Conservation (phyloP, 2,797 vertebrate species). For the Melanotaenia trifasciata region DNA sequence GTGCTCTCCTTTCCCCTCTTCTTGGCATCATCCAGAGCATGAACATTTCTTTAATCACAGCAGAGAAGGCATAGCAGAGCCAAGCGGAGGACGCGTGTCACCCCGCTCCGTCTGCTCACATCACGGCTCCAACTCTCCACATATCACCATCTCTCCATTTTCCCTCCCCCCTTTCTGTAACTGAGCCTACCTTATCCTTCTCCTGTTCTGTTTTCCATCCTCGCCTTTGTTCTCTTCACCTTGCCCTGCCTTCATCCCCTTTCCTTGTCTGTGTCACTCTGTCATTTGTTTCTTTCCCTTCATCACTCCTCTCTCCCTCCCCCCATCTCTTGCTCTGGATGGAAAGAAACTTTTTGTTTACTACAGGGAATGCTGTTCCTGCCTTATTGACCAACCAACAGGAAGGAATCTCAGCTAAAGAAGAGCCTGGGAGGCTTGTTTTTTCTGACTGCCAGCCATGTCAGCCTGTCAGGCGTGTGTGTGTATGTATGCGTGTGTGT, state of each 20-base stretch:
- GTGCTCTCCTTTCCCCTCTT: constrained; percentile 70
- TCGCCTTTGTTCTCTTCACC: constrained; percentile 57
- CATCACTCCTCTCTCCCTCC: constrained; percentile 29
- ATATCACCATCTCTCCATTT: constrained; percentile 28
- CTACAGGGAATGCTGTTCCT: constrained; percentile 70
- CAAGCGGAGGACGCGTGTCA: constrained; percentile 74
- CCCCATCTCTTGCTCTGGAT: constrained; percentile 52
- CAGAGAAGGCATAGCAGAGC: constrained; percentile 69
- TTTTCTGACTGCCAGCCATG: constrained; percentile 75
- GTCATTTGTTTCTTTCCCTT: constrained; percentile 66
- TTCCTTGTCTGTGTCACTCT: constrained; percentile 69
- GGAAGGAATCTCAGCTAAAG: constrained; percentile 73
- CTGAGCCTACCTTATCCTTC: constrained; percentile 42
- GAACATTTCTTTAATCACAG: constrained; percentile 84
- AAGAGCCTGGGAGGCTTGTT: constrained; percentile 72
- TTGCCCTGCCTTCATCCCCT: constrained; percentile 53
- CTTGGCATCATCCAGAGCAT: constrained; percentile 77
- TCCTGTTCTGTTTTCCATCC: constrained; percentile 22
- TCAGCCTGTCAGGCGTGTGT: constrained; percentile 67
- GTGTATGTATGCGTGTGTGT: constrained; percentile 27
- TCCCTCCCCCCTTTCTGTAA: constrained; percentile 23
- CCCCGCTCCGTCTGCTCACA: constrained; percentile 75
- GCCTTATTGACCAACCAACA: constrained; percentile 79
- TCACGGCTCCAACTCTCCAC: constrained; percentile 59
- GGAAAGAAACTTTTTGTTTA: constrained; percentile 76